These are phyloP conservation scores for Dryobota labecula DNA, from an alignment of 2,888 invertebrate species.

Conservation along the genomic window DNA sequence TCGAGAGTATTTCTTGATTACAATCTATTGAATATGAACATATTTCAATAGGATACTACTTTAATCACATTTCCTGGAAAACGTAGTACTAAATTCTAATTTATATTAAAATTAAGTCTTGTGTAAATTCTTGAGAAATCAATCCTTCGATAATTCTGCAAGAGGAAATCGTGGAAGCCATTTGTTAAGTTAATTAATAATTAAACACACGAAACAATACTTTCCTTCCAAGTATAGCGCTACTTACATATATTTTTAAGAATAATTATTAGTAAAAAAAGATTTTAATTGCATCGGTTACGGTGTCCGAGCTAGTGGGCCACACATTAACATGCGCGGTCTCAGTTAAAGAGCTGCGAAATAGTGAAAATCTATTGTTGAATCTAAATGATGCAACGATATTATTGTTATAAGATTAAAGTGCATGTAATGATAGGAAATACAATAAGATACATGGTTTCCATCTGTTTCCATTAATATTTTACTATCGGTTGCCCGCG, in stretches of 20 bases:
- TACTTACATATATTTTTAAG: conserved; percentile 43
- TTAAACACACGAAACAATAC: conserved; percentile 36
- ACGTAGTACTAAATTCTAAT: neutral
- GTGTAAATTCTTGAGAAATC: conserved; percentile 7
- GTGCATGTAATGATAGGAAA: conserved; percentile 2
- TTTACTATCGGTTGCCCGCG: too few species aligned
- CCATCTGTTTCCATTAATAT: too few species aligned
- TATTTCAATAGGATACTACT: neutral
- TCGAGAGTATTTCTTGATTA: conserved; percentile 29
- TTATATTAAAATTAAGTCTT: neutral
- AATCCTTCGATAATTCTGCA: conserved; percentile 9
- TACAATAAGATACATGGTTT: neutral
- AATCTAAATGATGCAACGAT: conserved; percentile 73
- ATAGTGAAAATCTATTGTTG: conserved; percentile 75
- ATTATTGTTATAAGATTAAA: conserved; percentile 26
- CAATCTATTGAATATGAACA: conserved; percentile 10
- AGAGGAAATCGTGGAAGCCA: conserved; percentile 8
- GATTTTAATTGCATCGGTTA: conserved; percentile 77
- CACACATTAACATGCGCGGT: conserved; percentile 76
- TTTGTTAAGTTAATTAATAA: conserved; percentile 19
- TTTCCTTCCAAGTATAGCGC: conserved; percentile 44
- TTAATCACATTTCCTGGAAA: neutral
- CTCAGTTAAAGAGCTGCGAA: conserved; percentile 66
- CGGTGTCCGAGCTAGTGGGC: conserved; percentile 79
- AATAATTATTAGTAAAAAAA: conserved; percentile 58